phyloP scores from a whole-genome alignment of 2,113 vertebrate genomes.

The Campylorhamphus procurvoides region DNA sequence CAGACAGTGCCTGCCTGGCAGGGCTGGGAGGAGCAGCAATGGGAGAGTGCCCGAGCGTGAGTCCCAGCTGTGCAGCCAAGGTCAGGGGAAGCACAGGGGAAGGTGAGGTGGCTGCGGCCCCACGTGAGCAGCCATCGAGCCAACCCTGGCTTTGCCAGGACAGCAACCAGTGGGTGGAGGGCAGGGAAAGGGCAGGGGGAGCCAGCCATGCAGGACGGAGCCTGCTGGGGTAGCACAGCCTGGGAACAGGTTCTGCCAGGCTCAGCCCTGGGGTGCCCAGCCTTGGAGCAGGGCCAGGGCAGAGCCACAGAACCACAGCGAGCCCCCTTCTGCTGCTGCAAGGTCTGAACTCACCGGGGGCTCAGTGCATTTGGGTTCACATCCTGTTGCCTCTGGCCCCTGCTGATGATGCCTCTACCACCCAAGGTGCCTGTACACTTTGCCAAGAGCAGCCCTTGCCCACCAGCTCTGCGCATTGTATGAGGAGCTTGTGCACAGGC shows the following conservation, averaged over 20 bases:
- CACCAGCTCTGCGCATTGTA: not conserved
- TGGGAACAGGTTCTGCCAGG: constrained; percentile 32
- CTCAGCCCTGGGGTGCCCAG: not conserved
- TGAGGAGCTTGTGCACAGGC: constrained; percentile 5
- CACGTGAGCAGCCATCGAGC: not conserved
- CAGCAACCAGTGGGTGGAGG: not conserved
- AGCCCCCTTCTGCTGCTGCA: not conserved
- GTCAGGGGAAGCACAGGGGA: not conserved
- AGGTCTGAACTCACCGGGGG: accelerated
- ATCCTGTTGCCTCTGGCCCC: not conserved
- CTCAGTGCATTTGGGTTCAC: not conserved
- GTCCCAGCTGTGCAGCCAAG: not conserved
- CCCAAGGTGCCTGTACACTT: not conserved
- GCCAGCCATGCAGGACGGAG: not conserved
- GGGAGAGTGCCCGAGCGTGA: accelerated
- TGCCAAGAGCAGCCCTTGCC: not conserved
- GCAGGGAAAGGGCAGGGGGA: not conserved
- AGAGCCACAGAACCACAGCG: not conserved
- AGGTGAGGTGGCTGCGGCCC: not conserved
- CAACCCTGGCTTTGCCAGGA: not conserved
- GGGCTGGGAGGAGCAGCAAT: not conserved
- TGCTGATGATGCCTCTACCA: not conserved
- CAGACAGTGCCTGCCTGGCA: not conserved
- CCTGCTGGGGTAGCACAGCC: not conserved
- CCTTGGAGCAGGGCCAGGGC: not conserved